A percentile compares a stretch with the other conserved stretches of the same genome.
Evolutionary conservation across 2,113 vertebrate species (phyloP).

Genomic region (Psophia crepitans): DNA sequence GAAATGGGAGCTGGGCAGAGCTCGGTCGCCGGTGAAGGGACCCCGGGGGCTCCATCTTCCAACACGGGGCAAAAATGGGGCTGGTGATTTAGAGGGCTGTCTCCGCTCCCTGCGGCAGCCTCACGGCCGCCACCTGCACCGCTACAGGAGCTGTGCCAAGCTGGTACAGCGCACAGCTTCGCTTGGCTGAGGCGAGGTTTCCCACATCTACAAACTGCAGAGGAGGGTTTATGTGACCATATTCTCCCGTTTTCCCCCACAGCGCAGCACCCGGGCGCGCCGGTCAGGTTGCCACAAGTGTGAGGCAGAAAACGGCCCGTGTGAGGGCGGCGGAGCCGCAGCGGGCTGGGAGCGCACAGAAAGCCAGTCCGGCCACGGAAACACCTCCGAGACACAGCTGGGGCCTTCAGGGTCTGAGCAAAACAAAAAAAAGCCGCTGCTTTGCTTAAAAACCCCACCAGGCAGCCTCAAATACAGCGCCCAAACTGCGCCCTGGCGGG

Average conservation of each 20-base stretch:
- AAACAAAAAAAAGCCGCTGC: not conserved
- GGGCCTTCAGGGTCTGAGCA: not conserved
- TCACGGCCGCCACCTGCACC: not conserved
- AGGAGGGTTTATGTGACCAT: not conserved
- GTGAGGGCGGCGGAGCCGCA: not conserved
- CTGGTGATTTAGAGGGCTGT: no score
- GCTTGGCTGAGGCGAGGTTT: not conserved
- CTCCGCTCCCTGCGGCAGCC: not conserved
- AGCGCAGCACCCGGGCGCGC: not conserved
- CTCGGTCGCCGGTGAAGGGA: not conserved
- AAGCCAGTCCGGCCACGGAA: not conserved
- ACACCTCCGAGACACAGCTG: not conserved
- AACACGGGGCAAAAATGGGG: not conserved
- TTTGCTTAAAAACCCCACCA: not conserved
- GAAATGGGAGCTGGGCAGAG: not conserved
- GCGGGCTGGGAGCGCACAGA: not conserved
- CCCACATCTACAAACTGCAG: not conserved
- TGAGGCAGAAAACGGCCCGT: not conserved
- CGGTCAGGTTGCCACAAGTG: not conserved
- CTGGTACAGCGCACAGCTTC: fast-evolving
- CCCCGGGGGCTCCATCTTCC: not conserved
- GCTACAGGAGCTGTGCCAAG: no score
- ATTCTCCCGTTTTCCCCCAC: not conserved
- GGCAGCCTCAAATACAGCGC: not conserved
- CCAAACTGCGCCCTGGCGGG: not conserved